Percentiles rank a stretch among this genome's conserved stretches.
phyloP scores from a whole-genome alignment of 1,140 invertebrate species.

The Drosophila auraria region DNA sequence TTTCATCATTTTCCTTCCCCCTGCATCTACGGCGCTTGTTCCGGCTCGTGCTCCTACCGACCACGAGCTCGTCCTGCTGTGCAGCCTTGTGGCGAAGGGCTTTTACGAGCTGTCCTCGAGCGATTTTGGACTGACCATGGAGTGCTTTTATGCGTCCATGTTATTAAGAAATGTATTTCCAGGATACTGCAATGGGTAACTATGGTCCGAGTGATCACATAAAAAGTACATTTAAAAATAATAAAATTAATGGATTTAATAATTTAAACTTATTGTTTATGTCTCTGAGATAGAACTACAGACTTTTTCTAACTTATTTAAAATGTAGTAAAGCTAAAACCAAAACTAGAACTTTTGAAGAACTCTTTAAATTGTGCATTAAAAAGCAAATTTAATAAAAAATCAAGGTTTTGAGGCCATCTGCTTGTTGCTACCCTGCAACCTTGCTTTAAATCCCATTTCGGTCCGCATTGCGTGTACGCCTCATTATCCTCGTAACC shows the following conservation, averaged over 20 bases:
- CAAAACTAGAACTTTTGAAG: too few relatives aligned
- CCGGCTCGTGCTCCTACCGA: neutral
- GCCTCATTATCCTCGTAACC: conserved; percentile 52
- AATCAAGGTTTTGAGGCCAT: neutral
- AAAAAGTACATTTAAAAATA: neutral
- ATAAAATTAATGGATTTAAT: neutral
- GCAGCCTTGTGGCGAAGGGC: conserved; percentile 25
- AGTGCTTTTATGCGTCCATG: conserved; percentile 35
- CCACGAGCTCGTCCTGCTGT: conserved; percentile 17
- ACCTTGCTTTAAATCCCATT: conserved; percentile 23
- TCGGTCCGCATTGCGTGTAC: conserved; percentile 37
- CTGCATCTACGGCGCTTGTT: neutral
- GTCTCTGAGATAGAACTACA: too few relatives aligned
- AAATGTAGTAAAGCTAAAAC: neutral
- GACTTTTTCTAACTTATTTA: neutral
- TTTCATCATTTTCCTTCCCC: neutral
- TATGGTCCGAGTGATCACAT: neutral
- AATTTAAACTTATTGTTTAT: too few relatives aligned
- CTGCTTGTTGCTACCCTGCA: conserved; percentile 1
- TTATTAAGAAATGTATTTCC: conserved; percentile 3
- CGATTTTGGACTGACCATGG: conserved; percentile 36
- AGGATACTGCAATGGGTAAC: conserved; percentile 1
- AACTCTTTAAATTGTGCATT: neutral
- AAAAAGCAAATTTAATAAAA: neutral
- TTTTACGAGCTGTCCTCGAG: conserved; percentile 39